These are phyloP conservation scores for Epinephelus fuscoguttatus DNA, from an alignment of 2,113 vertebrate genomes.

Conservation along the genomic window DNA sequence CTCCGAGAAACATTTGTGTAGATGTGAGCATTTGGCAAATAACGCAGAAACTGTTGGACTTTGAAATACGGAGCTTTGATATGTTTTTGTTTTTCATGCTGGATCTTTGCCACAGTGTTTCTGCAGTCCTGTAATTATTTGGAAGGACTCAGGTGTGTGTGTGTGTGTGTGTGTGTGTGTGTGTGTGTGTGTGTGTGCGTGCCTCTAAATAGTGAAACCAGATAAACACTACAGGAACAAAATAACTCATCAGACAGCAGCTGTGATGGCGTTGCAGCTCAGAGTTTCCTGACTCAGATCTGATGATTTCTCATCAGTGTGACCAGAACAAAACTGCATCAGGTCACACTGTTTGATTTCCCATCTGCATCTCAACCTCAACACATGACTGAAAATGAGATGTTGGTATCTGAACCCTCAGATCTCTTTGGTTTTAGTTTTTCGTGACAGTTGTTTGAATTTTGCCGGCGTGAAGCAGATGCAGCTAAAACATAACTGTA, in stretches of 20 bases:
- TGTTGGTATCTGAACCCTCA: neutral
- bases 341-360: neutral
- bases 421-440: neutral
- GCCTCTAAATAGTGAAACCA: neutral
- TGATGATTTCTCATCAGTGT: neutral
- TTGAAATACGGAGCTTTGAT: neutral
- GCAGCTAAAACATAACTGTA: no score
- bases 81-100: neutral
- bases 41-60: neutral
- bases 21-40: neutral
- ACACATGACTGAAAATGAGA: neutral
- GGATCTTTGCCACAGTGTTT: neutral
- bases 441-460: no score
- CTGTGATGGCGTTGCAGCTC: neutral
- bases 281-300: neutral
- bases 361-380: neutral
- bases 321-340: no score
- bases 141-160: neutral
- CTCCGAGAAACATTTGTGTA: neutral
- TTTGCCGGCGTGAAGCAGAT: no score
- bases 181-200: slow-evolving; percentile 11
- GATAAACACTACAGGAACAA: no score
- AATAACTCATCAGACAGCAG: slow-evolving; percentile 6
- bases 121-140: slow-evolving; percentile 14
- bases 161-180: slow-evolving; percentile 12